Evolutionary conservation across 2,113 vertebrate species (phyloP).

Genomic region (Thermophis baileyi): DNA sequence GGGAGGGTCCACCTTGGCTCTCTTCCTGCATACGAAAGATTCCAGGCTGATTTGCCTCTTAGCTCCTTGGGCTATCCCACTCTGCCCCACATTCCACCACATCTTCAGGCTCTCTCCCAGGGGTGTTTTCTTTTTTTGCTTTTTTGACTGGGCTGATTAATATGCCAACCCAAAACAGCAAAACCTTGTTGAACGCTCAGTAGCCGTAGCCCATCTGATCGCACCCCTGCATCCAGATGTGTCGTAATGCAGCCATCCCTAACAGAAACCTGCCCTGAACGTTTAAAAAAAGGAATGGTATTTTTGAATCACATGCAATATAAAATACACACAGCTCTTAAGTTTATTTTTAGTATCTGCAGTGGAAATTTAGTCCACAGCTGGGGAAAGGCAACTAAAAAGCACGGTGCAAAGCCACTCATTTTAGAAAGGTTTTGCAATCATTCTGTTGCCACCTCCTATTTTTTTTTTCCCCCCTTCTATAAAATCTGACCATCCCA

Average conservation of each 20-base stretch:
- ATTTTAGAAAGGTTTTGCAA: slow-evolving; percentile 57
- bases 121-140: background rate
- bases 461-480: slow-evolving; percentile 34
- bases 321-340: slow-evolving; percentile 32
- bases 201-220: background rate
- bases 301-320: background rate
- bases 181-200: background rate
- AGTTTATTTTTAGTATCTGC: slow-evolving; percentile 49
- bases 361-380: slow-evolving; percentile 33
- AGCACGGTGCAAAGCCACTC: slow-evolving; percentile 43
- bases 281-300: background rate
- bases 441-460: slow-evolving; percentile 11
- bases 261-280: slow-evolving; percentile 13
- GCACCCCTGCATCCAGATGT: background rate
- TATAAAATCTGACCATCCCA: slow-evolving; percentile 70
- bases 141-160: background rate
- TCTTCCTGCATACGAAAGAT: background rate
- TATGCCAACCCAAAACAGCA: background rate
- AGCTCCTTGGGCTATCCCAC: background rate
- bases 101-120: background rate
- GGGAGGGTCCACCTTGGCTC: background rate
- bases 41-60: background rate
- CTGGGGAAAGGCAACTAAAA: slow-evolving; percentile 43
- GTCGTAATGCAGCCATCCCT: slow-evolving; percentile 15
- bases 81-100: background rate